Evolutionary conservation across 1,140 invertebrate species (phyloP).

Genomic region (Pristionchus pacificus): DNA sequence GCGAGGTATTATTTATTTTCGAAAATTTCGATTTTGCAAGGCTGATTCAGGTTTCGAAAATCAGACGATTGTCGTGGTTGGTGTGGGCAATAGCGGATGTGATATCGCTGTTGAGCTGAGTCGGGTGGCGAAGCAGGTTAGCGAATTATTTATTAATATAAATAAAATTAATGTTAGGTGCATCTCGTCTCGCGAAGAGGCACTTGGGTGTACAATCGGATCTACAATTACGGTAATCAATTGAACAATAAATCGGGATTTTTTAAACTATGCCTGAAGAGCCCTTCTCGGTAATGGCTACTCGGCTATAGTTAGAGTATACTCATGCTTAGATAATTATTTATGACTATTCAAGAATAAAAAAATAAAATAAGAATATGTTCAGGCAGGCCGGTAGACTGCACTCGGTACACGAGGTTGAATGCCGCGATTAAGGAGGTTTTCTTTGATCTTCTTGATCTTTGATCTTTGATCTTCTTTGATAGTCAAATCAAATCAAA

Average conservation of each 20-base stretch:
- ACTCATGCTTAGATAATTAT: slow-evolving; percentile 48
- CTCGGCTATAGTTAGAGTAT: slow-evolving; percentile 56
- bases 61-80: slow-evolving; percentile 59
- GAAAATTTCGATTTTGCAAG: slow-evolving; percentile 8
- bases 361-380: too few species aligned
- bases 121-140: slow-evolving; percentile 59
- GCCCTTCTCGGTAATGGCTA: slow-evolving; percentile 61
- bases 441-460: too few species aligned
- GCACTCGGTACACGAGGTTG: too few species aligned
- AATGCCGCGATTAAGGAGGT: too few species aligned
- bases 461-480: too few species aligned
- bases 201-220: slow-evolving; percentile 60
- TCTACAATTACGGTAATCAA: slow-evolving; percentile 56
- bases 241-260: slow-evolving; percentile 44
- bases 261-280: slow-evolving; percentile 60
- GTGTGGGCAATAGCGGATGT: slow-evolving; percentile 63
- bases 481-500: too few species aligned
- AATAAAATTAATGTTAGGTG: slow-evolving; percentile 50
- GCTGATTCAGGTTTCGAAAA: slow-evolving; percentile 53
- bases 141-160: slow-evolving; percentile 5
- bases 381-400: too few species aligned
- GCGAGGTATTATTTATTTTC: slow-evolving; percentile 37
- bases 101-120: slow-evolving; percentile 63
- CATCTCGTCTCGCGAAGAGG: slow-evolving; percentile 62
- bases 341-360: too few species aligned